phyloP scores from a whole-genome alignment of 1,140 invertebrate species.

The Drosophila ercepeae region DNA sequence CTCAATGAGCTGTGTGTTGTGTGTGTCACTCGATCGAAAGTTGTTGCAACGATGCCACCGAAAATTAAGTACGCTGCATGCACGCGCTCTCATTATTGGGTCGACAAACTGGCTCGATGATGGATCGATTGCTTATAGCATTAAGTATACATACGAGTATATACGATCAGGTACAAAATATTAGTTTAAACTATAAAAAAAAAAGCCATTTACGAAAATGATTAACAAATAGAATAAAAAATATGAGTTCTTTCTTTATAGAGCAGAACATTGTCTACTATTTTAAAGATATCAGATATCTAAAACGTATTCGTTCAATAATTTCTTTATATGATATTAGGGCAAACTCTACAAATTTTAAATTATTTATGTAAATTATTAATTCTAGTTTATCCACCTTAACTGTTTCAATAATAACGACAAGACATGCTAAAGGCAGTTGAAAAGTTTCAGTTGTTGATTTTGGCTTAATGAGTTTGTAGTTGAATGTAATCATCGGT shows the following conservation, averaged over 20 bases:
- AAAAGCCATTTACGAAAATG: background rate
- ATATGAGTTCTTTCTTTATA: too few relatives aligned
- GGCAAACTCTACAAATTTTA: too few relatives aligned
- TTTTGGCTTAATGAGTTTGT: slow-evolving; percentile 77
- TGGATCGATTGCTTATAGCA: slow-evolving; percentile 19
- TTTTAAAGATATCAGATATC: too few relatives aligned
- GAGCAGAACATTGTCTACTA: too few relatives aligned
- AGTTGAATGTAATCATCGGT: slow-evolving; percentile 68
- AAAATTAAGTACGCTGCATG: slow-evolving; percentile 41
- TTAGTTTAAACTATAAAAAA: background rate
- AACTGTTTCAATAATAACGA: slow-evolving; percentile 1
- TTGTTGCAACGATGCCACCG: slow-evolving; percentile 28
- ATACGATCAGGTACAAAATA: background rate
- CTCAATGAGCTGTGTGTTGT: slow-evolving; percentile 30
- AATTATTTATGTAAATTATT: too few relatives aligned
- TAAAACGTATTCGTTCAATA: too few relatives aligned
- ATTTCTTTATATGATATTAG: too few relatives aligned
- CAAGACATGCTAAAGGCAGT: slow-evolving; percentile 62
- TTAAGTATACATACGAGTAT: background rate
- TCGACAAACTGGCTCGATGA: slow-evolving; percentile 24
- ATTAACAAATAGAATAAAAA: background rate
- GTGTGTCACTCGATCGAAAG: slow-evolving; percentile 44
- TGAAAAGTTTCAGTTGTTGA: slow-evolving; percentile 67
- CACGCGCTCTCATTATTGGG: slow-evolving; percentile 38
- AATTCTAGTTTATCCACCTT: background rate